These are phyloP conservation scores for Unio delphinus DNA, from an alignment of 2,888 invertebrate species.

Conservation along the genomic window DNA sequence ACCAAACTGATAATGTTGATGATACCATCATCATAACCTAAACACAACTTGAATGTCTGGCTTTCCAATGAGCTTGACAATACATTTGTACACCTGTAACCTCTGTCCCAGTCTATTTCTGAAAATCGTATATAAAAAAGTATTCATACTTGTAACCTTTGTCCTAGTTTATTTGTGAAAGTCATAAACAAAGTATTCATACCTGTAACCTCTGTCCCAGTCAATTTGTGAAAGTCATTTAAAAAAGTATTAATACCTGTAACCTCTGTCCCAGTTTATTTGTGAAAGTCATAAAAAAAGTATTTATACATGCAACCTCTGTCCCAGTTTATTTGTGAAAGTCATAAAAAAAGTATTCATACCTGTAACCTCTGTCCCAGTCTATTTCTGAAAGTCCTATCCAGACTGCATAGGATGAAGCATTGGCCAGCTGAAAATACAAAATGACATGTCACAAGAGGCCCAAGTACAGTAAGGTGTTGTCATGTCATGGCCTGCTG, in stretches of 20 bases:
- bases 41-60: background rate
- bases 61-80: background rate
- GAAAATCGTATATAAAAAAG: slow-evolving; percentile 33
- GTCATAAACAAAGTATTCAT: slow-evolving; percentile 26
- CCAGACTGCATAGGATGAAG: slow-evolving; percentile 34
- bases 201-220: slow-evolving; percentile 44
- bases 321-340: slow-evolving; percentile 45
- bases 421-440: slow-evolving; percentile 27
- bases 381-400: slow-evolving; percentile 52
- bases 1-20: too few relatives aligned
- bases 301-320: slow-evolving; percentile 42
- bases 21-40: too few relatives aligned
- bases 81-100: slow-evolving; percentile 36
- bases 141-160: slow-evolving; percentile 42
- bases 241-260: slow-evolving; percentile 33
- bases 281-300: slow-evolving; percentile 41
- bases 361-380: slow-evolving; percentile 44
- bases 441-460: background rate
- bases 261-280: slow-evolving; percentile 40
- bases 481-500: too few relatives aligned
- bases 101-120: slow-evolving; percentile 41
- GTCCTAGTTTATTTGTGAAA: slow-evolving; percentile 45
- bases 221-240: slow-evolving; percentile 48
- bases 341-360: slow-evolving; percentile 26
- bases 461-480: too few relatives aligned